Evolutionary conservation across 1,140 invertebrate genomes (phyloP), one percentile per base, ranked within the genome.

Genomic region (Aphelenchoides fujianensis): DNA sequence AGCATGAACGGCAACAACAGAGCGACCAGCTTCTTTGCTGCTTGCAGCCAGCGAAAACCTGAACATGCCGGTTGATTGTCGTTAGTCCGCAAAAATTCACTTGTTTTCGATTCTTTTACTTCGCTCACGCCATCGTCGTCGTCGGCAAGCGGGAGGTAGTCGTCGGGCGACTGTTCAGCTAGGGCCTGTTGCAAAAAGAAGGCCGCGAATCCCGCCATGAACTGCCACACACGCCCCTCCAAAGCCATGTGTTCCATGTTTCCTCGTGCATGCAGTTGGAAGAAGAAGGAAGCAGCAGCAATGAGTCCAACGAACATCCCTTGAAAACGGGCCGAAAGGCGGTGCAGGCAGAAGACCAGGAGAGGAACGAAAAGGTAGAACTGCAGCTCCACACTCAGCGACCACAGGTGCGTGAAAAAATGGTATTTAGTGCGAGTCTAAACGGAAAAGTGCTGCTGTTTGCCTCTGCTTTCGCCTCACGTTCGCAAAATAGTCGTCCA

Each of bases 321-420:
- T 48, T 48, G 41, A 48, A 48, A 48, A 48, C 12, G 23, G 23
- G 23, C 12, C 12, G 41, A 12, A 48, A 48, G 12, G 12, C 41
- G 41, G 23, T 48, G 41, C 23, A 48, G 23, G 23, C 12, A 12
- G 23, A 59, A 59, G 5, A 70, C 9, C 28, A 70, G 23, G 16
- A 70, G 7, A 3, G 68, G 68, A 5, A 37, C 68, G 34, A 70
- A 37, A n/a, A 72, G 7, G 28, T 70, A 70, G 53, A 70, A 70
- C 53, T 70, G 68, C 5, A 70, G 9, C 37, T 70, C 68, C 3
- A 9, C 12, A 5, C 9, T 3, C 9, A 72, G 12, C 3, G 68
- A 70, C 68, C 68, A 70, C 7, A 27, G 12, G 31, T 70, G 68
- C 28, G 53, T 19, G 53, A 70, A 70, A 70, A 70, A 70, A 12